These are phyloP conservation scores for Datnioides undecimradiatus DNA, from an alignment of 2,113 vertebrate species.

Conservation along the genomic window DNA sequence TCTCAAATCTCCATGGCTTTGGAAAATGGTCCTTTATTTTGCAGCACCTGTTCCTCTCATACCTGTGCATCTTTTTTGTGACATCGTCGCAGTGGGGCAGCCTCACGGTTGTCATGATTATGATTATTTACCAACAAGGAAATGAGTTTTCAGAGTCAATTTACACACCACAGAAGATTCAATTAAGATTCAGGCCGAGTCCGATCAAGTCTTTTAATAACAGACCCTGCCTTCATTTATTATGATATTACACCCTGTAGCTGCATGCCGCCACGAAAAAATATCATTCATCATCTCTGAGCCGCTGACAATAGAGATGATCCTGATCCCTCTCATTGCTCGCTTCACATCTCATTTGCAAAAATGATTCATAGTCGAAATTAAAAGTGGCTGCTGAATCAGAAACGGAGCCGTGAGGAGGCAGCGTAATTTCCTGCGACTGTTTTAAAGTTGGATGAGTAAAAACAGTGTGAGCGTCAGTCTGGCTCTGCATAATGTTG, in stretches of 20 bases:
- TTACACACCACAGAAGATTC: constrained; percentile 47
- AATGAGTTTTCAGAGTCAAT: constrained; percentile 58
- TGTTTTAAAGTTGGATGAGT: constrained; percentile 23
- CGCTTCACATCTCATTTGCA: constrained; percentile 48
- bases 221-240: constrained; percentile 3
- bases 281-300: constrained; percentile 31
- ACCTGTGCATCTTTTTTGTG: constrained; percentile 23
- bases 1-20: constrained; percentile 3
- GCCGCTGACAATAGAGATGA: constrained; percentile 30
- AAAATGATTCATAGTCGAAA: constrained; percentile 39
- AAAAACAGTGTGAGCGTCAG: constrained; percentile 7
- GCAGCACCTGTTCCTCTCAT: constrained; percentile 13
- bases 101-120: not conserved
- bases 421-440: constrained; percentile 25
- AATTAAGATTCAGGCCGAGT: constrained; percentile 46
- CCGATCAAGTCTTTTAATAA: constrained; percentile 56
- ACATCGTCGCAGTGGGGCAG: not conserved
- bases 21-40: constrained; percentile 2
- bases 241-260: constrained; percentile 6
- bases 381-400: constrained; percentile 36
- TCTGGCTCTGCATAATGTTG: constrained; percentile 11
- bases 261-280: not conserved
- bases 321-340: constrained; percentile 31
- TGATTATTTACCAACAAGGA: constrained; percentile 52
- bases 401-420: not conserved